These are phyloP conservation scores for Chrysogorgia sp. DNA, from an alignment of 92 coral and sea anemone genomes.

Conservation along the genomic window DNA sequence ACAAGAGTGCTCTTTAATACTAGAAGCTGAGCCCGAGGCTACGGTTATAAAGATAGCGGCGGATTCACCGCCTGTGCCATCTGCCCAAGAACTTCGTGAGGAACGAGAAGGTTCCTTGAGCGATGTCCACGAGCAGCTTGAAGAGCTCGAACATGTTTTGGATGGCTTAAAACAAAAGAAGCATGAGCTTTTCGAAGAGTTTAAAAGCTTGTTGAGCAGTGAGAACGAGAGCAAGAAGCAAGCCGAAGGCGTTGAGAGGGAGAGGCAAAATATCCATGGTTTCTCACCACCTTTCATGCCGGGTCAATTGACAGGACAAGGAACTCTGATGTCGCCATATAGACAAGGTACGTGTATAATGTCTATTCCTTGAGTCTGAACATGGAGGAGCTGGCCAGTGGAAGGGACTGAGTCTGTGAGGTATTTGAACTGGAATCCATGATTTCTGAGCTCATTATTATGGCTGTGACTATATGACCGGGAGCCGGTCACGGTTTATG, in stretches of 20 bases:
- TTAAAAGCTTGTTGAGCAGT: constrained; percentile 67
- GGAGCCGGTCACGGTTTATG: too few relatives aligned
- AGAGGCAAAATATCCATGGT: constrained; percentile 18
- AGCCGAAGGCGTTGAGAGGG: background rate
- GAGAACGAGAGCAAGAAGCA: constrained; percentile 18
- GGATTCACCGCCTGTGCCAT: constrained; percentile 3
- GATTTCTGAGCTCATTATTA: too few relatives aligned
- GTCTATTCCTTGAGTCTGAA: too few relatives aligned
- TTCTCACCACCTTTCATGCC: constrained; percentile 23
- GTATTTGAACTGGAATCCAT: too few relatives aligned
- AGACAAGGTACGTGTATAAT: constrained; percentile 37
- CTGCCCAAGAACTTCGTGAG: constrained; percentile 53
- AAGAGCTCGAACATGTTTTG: constrained; percentile 70
- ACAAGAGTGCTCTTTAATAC: background rate
- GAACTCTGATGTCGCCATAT: background rate
- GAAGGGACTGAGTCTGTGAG: too few relatives aligned
- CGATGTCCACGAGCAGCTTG: constrained; percentile 71
- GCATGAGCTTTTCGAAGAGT: constrained; percentile 80
- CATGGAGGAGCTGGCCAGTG: too few relatives aligned
- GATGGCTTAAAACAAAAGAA: constrained; percentile 76
- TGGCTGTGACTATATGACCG: too few relatives aligned
- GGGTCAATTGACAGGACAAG: background rate
- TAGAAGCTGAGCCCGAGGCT: background rate
- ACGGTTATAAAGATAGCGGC: too few relatives aligned
- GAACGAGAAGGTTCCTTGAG: constrained; percentile 76